phyloP scores from a whole-genome alignment of 2,888 invertebrate genomes.

The Didymodactylos carnosus region DNA sequence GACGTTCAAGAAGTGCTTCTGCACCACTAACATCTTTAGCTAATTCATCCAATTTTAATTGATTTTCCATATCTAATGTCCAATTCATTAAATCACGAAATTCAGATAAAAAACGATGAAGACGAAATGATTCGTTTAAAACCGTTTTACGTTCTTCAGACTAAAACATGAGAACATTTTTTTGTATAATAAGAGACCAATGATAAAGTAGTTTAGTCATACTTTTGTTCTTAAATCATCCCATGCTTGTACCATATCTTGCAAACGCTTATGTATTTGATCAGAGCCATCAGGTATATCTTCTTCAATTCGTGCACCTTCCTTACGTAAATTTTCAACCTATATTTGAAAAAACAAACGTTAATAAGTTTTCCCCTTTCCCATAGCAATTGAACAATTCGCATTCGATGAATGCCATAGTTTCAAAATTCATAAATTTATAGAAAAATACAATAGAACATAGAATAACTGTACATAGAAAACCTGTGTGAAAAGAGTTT shows the following conservation, averaged over 20 bases:
- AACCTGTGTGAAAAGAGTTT: no score
- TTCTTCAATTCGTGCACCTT: constrained; percentile 68
- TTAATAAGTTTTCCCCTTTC: no score
- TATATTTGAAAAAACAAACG: no score
- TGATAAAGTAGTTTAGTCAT: constrained; percentile 37
- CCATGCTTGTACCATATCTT: constrained; percentile 74
- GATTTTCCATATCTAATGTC: constrained; percentile 89
- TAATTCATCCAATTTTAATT: constrained; percentile 88
- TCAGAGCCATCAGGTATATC: constrained; percentile 59
- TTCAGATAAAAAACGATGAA: constrained; percentile 90
- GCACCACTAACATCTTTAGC: constrained; percentile 98
- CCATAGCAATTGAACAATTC: no score
- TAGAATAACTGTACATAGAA: no score
- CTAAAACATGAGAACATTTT: constrained; percentile 15
- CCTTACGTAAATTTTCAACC: constrained; percentile 66
- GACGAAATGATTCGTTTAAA: constrained; percentile 74
- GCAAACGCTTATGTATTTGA: constrained; percentile 27
- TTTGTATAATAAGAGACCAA: no score
- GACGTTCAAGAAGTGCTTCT: constrained; percentile 80
- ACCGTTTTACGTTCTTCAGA: constrained; percentile 59
- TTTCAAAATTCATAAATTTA: no score
- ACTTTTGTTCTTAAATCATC: constrained; percentile 72
- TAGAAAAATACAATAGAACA: no score
- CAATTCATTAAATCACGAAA: constrained; percentile 68
- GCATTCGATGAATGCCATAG: no score